Conservation (phyloP, 2,797 vertebrate species). For the Acanthis flammea region DNA sequence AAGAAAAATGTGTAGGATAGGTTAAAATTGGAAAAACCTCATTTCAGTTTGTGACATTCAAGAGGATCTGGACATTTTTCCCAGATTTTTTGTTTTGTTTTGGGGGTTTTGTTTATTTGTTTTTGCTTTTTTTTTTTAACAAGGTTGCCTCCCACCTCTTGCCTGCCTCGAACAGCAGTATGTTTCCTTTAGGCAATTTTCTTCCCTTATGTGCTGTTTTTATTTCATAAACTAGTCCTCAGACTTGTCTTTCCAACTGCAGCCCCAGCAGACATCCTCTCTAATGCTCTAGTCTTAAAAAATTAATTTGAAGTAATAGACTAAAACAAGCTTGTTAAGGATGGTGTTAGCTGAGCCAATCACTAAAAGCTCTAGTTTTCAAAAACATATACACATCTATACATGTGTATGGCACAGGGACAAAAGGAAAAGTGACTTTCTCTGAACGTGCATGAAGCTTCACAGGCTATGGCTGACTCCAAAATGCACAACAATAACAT, state of each 20-base stretch:
- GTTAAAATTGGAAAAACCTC: background rate
- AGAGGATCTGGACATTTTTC: background rate
- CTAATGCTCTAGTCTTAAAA: slow-evolving; percentile 52
- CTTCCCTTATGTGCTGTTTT: slow-evolving; percentile 56
- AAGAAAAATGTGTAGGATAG: background rate
- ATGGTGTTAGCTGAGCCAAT: slow-evolving; percentile 9
- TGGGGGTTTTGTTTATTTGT: background rate
- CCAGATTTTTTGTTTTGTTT: background rate
- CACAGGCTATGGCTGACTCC: background rate
- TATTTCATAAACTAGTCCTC: slow-evolving; percentile 16
- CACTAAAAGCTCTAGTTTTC: slow-evolving; percentile 1
- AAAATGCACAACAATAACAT: background rate
- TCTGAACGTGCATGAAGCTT: background rate
- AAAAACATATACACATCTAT: background rate
- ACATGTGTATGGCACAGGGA: background rate
- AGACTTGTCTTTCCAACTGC: slow-evolving; percentile 38
- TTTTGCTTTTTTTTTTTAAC: background rate
- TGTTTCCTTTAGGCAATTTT: slow-evolving; percentile 56
- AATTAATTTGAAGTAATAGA: slow-evolving; percentile 63
- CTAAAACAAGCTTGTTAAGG: slow-evolving; percentile 51
- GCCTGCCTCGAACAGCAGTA: background rate
- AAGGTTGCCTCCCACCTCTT: background rate
- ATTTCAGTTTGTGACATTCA: background rate
- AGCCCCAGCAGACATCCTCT: slow-evolving; percentile 39
- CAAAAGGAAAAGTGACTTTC: background rate